phyloP scores from a whole-genome alignment of 2,797 vertebrate species.

The Emydoidea blandingii region DNA sequence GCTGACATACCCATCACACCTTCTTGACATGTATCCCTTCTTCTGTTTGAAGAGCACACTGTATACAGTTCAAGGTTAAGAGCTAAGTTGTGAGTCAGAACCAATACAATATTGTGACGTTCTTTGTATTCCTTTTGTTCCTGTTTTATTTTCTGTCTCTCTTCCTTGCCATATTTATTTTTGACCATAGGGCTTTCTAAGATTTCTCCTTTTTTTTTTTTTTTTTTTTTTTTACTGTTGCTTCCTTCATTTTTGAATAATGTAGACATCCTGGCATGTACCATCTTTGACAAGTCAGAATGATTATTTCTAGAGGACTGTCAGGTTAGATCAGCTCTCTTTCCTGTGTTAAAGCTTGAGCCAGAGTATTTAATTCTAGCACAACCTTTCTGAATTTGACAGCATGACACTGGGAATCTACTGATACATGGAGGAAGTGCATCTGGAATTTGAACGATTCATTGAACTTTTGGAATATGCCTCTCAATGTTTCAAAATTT shows the following conservation, averaged over 20 bases:
- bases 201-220: neutral
- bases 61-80: neutral
- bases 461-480: conserved; percentile 41
- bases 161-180: conserved; percentile 32
- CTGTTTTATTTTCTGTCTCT: neutral
- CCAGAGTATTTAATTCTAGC: conserved; percentile 72
- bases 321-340: conserved; percentile 76
- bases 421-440: conserved; percentile 42
- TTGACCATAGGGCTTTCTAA: neutral
- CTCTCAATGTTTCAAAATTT: conserved; percentile 32
- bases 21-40: neutral
- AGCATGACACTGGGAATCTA: conserved; percentile 64
- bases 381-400: conserved; percentile 71
- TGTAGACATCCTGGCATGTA: conserved; percentile 52
- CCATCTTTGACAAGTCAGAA: conserved; percentile 77
- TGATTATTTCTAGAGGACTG: conserved; percentile 76
- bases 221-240: neutral
- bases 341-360: conserved; percentile 61
- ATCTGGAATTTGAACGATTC: conserved; percentile 70
- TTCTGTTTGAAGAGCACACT: neutral
- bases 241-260: conserved; percentile 65
- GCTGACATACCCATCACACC: neutral
- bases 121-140: neutral
- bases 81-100: neutral
- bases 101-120: neutral